Evolutionary conservation across 2,888 invertebrate genomes (phyloP).

Genomic region (Mythimna lalbum): DNA sequence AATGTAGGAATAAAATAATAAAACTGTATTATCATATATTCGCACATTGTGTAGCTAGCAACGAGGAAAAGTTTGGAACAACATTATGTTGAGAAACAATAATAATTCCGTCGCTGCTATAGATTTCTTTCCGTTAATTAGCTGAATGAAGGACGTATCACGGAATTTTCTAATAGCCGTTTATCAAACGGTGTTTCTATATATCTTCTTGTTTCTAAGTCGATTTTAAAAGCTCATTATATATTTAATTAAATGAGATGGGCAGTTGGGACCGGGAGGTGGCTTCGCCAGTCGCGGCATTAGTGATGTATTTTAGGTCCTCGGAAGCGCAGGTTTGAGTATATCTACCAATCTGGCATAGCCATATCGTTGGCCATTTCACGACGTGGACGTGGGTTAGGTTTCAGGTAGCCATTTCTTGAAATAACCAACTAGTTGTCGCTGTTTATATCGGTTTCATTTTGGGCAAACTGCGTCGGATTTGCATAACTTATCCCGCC

Average conservation of each 20-base stretch:
- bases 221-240: background rate
- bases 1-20: background rate
- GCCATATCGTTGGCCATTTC: too few relatives aligned
- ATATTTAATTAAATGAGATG: background rate
- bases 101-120: background rate
- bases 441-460: too few relatives aligned
- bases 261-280: background rate
- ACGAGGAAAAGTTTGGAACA: constrained; percentile 8
- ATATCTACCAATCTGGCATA: too few relatives aligned
- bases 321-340: background rate
- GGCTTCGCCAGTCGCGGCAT: background rate
- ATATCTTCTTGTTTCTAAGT: background rate
- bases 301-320: background rate
- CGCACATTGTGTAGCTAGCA: background rate
- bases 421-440: too few relatives aligned
- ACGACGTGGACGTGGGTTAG: too few relatives aligned
- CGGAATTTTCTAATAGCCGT: background rate
- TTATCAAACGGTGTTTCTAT: background rate
- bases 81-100: background rate
- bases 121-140: background rate
- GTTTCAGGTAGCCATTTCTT: too few relatives aligned
- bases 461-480: too few relatives aligned
- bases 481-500: too few relatives aligned
- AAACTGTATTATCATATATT: too few relatives aligned
- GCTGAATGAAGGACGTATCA: background rate